phyloP scores from a whole-genome alignment of 2,113 vertebrate genomes.

The Bombycilla garrulus region DNA sequence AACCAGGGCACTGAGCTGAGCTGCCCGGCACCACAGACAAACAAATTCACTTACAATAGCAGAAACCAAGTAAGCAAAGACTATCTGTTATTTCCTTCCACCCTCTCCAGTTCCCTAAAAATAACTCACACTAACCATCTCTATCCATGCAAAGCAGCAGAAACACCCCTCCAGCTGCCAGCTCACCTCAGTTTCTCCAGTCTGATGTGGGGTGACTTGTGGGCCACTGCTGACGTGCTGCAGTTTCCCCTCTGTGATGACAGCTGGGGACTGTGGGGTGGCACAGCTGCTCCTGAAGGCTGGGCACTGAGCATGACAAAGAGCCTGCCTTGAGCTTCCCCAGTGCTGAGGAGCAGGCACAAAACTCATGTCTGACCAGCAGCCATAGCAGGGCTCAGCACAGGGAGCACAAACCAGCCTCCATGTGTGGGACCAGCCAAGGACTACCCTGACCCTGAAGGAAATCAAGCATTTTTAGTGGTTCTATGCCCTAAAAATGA shows the following conservation, averaged over 20 bases:
- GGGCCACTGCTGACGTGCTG: not conserved
- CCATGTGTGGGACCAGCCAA: not conserved
- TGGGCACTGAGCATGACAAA: fast-evolving
- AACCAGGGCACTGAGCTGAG: not conserved
- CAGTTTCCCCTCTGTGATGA: not conserved
- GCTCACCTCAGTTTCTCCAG: not conserved
- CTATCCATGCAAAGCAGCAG: not conserved
- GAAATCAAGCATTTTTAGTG: not conserved
- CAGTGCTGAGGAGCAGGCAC: not conserved
- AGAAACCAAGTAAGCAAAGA: not conserved
- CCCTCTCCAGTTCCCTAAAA: not conserved
- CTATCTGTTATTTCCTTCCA: not conserved
- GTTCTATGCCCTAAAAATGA: not conserved
- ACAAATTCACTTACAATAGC: not conserved
- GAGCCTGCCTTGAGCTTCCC: not conserved
- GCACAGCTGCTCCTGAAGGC: not conserved
- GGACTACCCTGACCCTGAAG: not conserved
- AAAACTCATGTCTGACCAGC: not conserved
- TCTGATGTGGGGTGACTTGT: fast-evolving
- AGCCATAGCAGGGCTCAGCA: not conserved
- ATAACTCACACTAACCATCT: not conserved
- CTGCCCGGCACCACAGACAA: not conserved
- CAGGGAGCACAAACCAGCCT: not conserved
- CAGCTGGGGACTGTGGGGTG: not conserved
- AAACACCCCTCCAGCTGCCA: not conserved